These are phyloP conservation scores for Leucophenga montana DNA, from an alignment of 2,888 invertebrate genomes.

Conservation along the genomic window DNA sequence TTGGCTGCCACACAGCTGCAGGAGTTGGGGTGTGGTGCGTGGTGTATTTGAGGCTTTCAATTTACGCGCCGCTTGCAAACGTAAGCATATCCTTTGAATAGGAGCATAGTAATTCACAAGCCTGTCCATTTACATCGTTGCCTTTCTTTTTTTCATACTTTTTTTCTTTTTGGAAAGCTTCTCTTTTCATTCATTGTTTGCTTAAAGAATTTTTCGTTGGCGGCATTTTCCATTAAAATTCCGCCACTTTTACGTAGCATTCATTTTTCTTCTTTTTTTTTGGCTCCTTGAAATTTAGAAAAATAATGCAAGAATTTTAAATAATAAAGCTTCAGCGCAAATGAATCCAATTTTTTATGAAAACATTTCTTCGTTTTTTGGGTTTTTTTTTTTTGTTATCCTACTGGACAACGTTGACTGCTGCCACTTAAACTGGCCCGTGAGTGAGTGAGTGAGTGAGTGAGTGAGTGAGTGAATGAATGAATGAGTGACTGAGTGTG, in stretches of 20 bases:
- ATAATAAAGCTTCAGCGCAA: constrained; percentile 67
- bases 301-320: constrained; percentile 65
- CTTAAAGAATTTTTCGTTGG: constrained; percentile 58
- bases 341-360: constrained; percentile 68
- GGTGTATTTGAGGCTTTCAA: constrained; percentile 35
- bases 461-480: constrained; percentile 14
- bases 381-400: constrained; percentile 16
- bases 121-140: constrained; percentile 38
- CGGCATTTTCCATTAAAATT: constrained; percentile 71
- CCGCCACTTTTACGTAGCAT: constrained; percentile 51
- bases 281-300: constrained; percentile 52
- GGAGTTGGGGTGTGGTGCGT: not conserved
- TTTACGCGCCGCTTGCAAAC: constrained; percentile 42
- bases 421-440: constrained; percentile 1
- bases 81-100: constrained; percentile 35
- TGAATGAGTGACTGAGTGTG: constrained; percentile 20
- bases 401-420: not conserved
- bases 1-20: not conserved
- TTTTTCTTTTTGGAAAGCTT: constrained; percentile 15
- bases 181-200: constrained; percentile 55
- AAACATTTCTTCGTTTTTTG: constrained; percentile 37
- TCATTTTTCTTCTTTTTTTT: constrained; percentile 37
- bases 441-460: not conserved
- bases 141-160: constrained; percentile 24
- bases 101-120: not conserved